phyloP scores from a whole-genome alignment of 2,888 invertebrate genomes.

The Ophraella communa region DNA sequence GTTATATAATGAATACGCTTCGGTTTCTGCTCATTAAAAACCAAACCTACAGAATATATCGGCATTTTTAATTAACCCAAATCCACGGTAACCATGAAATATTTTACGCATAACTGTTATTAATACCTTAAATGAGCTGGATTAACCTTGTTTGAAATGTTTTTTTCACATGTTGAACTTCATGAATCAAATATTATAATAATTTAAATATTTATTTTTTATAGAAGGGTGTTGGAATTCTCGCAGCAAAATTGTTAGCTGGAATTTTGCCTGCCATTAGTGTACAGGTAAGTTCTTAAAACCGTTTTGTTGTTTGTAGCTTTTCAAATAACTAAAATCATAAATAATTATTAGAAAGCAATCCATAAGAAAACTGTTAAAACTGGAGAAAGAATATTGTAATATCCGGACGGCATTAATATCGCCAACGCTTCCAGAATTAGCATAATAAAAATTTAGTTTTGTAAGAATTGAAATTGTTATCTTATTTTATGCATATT shows the following conservation, averaged over 20 bases:
- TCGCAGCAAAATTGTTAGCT: constrained; percentile 54
- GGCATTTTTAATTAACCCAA: not conserved
- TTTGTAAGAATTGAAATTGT: too few species aligned
- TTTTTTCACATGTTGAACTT: not conserved
- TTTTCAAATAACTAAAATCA: too few species aligned
- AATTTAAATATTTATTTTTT: constrained; percentile 40
- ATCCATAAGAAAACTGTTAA: too few species aligned
- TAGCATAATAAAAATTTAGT: too few species aligned
- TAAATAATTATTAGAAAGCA: too few species aligned
- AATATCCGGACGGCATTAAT: too few species aligned
- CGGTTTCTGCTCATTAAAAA: not conserved
- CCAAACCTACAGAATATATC: not conserved
- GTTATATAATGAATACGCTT: not conserved
- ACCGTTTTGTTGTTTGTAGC: not conserved
- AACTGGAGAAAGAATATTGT: too few species aligned
- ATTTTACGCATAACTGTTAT: not conserved
- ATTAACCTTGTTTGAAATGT: not conserved
- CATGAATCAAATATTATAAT: not conserved
- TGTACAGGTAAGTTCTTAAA: constrained; percentile 58
- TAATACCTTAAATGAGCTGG: not conserved
- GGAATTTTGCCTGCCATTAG: constrained; percentile 57
- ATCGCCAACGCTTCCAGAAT: too few species aligned
- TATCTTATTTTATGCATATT: too few species aligned
- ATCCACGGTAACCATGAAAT: not conserved
- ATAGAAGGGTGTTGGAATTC: constrained; percentile 58